A percentile compares a stretch with the other conserved stretches of the same genome.
Conservation (phyloP, 1,140 invertebrate species). For the Meloidogyne floridensis region DNA sequence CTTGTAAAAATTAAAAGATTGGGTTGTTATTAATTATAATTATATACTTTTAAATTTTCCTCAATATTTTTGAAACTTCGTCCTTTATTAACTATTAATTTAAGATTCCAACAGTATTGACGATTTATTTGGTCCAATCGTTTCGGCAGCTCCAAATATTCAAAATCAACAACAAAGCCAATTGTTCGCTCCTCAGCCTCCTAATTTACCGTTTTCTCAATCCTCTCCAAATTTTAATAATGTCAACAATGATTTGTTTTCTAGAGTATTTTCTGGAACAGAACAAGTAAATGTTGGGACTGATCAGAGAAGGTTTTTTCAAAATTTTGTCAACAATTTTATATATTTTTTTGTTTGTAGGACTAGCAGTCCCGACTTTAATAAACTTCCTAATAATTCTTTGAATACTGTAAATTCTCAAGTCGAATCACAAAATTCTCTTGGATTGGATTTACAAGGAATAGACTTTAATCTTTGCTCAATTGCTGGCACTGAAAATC, state of each 20-base stretch:
- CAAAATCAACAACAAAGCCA: background rate
- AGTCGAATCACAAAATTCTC: background rate
- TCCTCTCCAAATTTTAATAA: background rate
- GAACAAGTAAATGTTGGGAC: background rate
- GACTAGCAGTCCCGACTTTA: background rate
- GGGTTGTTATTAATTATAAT: too few relatives aligned
- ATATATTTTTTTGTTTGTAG: background rate
- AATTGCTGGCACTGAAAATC: slow-evolving; percentile 4
- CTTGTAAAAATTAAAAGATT: too few relatives aligned
- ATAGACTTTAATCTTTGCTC: slow-evolving; percentile 17
- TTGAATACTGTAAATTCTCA: background rate
- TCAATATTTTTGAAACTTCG: too few relatives aligned
- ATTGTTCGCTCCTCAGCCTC: background rate
- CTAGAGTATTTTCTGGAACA: background rate
- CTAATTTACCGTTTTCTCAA: background rate
- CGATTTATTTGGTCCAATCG: slow-evolving; percentile 33
- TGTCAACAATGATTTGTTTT: background rate
- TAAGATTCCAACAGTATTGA: slow-evolving; percentile 14
- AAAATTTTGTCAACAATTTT: background rate
- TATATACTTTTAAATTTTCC: too few relatives aligned
- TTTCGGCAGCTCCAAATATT: slow-evolving; percentile 2
- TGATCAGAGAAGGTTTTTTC: slow-evolving; percentile 9
- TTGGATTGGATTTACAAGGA: slow-evolving; percentile 16
- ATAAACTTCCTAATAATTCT: background rate
- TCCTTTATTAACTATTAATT: background rate